These are phyloP conservation scores for Nycteola revayana DNA, from an alignment of 2,888 invertebrate species.

Conservation along the genomic window DNA sequence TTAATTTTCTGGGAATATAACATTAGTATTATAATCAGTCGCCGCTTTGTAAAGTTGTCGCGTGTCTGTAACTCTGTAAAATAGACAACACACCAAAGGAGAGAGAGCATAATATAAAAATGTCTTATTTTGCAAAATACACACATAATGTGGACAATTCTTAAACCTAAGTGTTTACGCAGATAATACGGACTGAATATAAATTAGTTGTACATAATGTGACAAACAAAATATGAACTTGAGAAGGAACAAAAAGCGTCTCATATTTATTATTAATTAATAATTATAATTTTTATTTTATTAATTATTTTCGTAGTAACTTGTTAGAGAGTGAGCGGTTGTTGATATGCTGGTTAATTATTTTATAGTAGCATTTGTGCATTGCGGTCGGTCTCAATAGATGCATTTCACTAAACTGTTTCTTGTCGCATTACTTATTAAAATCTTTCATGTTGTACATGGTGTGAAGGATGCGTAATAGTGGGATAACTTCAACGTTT, in stretches of 20 bases:
- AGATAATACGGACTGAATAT: slow-evolving; percentile 65
- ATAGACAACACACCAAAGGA: slow-evolving; percentile 39
- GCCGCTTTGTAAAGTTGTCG: background rate
- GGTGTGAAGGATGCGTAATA: no score
- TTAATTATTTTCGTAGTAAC: slow-evolving; percentile 45
- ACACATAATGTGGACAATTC: slow-evolving; percentile 30
- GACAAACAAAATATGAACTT: slow-evolving; percentile 59
- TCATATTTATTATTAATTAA: slow-evolving; percentile 71
- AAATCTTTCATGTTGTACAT: slow-evolving; percentile 47
- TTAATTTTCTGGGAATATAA: no score
- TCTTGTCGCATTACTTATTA: slow-evolving; percentile 46
- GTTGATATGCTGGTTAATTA: slow-evolving; percentile 64
- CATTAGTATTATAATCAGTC: no score
- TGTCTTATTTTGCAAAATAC: slow-evolving; percentile 49
- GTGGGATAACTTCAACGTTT: no score
- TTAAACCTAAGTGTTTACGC: slow-evolving; percentile 33
- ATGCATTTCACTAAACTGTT: slow-evolving; percentile 26
- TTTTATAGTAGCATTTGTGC: slow-evolving; percentile 57
- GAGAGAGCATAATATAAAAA: slow-evolving; percentile 49
- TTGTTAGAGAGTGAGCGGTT: slow-evolving; percentile 58
- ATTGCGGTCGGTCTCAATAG: slow-evolving; percentile 43
- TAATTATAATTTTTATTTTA: slow-evolving; percentile 49
- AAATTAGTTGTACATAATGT: slow-evolving; percentile 65
- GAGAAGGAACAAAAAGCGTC: slow-evolving; percentile 69
- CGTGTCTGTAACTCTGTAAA: slow-evolving; percentile 12